These are phyloP conservation scores for Tubiluchus corallicola DNA, from an alignment of 2,888 invertebrate genomes.

Conservation along the genomic window DNA sequence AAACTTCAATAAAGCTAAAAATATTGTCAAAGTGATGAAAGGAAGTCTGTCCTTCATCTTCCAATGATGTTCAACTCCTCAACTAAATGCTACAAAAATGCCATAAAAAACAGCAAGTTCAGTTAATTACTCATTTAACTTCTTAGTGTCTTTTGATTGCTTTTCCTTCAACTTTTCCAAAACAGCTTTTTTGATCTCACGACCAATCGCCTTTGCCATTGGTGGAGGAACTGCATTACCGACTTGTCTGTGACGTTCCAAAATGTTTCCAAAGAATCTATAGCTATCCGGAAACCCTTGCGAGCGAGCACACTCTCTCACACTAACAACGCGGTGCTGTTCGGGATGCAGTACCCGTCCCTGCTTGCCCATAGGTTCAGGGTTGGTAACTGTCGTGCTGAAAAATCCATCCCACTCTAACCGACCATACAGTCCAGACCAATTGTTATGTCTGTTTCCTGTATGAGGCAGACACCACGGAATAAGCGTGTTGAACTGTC, in stretches of 20 bases:
- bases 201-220: constrained; percentile 51
- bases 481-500: constrained; percentile 61
- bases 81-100: no score
- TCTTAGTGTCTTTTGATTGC: constrained; percentile 1
- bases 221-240: constrained; percentile 78
- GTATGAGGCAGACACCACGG: constrained; percentile 79
- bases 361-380: constrained; percentile 69
- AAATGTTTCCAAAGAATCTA: constrained; percentile 49
- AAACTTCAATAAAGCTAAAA: no score
- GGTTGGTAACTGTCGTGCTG: constrained; percentile 54
- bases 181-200: constrained; percentile 38
- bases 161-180: constrained; percentile 3
- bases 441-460: constrained; percentile 61
- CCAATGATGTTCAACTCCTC: no score
- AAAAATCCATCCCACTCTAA: constrained; percentile 67
- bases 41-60: no score
- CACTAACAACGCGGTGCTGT: constrained; percentile 53
- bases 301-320: constrained; percentile 64
- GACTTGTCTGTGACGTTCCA: constrained; percentile 59
- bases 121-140: no score
- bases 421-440: constrained; percentile 64
- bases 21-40: no score
- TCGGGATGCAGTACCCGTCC: constrained; percentile 64
- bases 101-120: no score
- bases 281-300: constrained; percentile 65